Base-by-base conservation (phyloP, 23 tunicate species). In the Clavelina lepadiformis region DNA sequence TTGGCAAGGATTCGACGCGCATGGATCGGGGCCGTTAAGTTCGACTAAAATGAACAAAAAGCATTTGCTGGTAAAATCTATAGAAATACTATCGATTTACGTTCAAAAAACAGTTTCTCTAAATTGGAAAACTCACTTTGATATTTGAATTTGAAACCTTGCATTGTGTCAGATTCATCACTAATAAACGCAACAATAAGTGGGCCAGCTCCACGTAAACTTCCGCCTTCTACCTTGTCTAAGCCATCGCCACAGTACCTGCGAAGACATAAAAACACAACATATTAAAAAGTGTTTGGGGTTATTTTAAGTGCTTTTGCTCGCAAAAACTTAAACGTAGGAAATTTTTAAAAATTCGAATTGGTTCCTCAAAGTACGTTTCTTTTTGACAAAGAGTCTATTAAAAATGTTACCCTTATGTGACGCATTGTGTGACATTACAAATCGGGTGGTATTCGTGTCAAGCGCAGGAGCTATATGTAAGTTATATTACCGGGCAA, bases 231-330 rank as follows among this genome's bases (percentile, higher is more conserved):
- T 23, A 88, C 49, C 33, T 88, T 74, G 15, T 50, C 73, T 33
- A 88, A 46, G 24, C 96, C 96, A 31, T 52, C 72, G 0, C 96
- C 96, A 55, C 96, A 88, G 58, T 74, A 75, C 35, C 96, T 88
- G 81, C 19, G 50, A 44, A 44, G 18, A 44, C 18, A 44, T 13
- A 18, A 13, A 44, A 44, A 44, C 13, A 44, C 18, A 13, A 44
- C 18, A 18, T 13, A 44, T 13, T 18, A 44, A 44, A 44, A 44
- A 13, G 18, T 13, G 18, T 13, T 13, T 18, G 50, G 15, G 13
- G 18, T 13, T 13, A 44, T 44, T 44, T 44, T 13, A 44, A 13
- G 13, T 18, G 50, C 13, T 18, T 13, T 44, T 44, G 13, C 15
- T 13, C 18, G 13, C 13, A 44, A 44, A 13, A 13, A 13, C 15